phyloP scores from a whole-genome alignment of 2,888 invertebrate species.

The Tetragonula carbonaria region DNA sequence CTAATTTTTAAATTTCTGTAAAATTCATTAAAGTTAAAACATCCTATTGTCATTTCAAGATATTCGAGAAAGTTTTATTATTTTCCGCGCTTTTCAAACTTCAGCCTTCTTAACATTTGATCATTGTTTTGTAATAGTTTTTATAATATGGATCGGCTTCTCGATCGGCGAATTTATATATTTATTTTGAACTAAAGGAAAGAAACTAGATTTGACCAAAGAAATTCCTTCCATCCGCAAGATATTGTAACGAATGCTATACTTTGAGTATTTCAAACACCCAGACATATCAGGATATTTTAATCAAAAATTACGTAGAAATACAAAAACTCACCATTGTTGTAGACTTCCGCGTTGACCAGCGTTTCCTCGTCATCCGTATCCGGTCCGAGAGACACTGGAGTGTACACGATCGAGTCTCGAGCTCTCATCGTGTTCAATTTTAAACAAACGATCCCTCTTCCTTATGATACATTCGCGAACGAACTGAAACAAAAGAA shows the following conservation, averaged over 20 bases:
- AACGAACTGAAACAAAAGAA: conserved; percentile 53
- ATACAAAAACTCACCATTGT: conserved; percentile 77
- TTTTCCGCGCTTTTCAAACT: not conserved
- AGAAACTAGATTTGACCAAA: not conserved
- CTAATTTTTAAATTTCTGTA: too few relatives aligned
- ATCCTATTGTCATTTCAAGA: not conserved
- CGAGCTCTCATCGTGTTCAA: conserved; percentile 78
- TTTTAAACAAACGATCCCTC: conserved; percentile 11
- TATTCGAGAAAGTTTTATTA: not conserved
- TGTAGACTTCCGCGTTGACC: conserved; percentile 82
- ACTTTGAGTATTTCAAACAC: not conserved
- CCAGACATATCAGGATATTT: not conserved
- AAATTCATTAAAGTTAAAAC: not conserved
- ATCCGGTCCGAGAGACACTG: conserved; percentile 82
- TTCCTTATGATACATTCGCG: conserved; percentile 35
- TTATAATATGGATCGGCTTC: not conserved
- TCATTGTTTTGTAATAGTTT: not conserved
- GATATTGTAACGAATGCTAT: not conserved
- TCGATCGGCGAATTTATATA: not conserved
- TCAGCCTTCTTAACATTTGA: not conserved
- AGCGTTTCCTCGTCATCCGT: conserved; percentile 83
- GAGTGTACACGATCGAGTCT: conserved; percentile 81
- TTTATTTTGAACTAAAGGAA: not conserved
- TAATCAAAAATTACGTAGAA: not conserved
- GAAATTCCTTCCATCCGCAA: rapidly evolving